These are phyloP conservation scores for Pyrgilauda ruficollis DNA, from an alignment of 2,113 vertebrate genomes.

Conservation along the genomic window DNA sequence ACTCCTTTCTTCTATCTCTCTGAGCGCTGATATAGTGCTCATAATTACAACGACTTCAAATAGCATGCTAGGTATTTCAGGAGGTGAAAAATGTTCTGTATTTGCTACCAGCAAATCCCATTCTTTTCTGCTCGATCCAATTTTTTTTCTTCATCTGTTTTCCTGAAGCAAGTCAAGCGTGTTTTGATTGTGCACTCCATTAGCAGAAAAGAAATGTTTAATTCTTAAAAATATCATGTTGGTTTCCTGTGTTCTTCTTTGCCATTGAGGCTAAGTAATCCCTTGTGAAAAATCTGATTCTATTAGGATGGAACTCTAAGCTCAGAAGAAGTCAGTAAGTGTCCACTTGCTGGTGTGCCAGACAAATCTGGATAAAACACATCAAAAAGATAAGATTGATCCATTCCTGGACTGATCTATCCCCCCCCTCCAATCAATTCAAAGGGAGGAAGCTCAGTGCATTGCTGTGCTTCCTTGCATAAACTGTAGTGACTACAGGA, in stretches of 20 bases:
- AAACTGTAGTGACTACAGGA: neutral
- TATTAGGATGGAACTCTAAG: neutral
- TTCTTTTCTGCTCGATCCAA: neutral
- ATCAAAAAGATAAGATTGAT: neutral
- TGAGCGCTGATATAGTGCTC: neutral
- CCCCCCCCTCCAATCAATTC: neutral
- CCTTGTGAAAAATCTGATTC: neutral
- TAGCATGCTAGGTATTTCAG: neutral
- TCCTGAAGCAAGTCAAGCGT: neutral
- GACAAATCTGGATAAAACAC: constrained; percentile 1
- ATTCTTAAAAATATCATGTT: neutral
- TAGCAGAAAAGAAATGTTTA: neutral
- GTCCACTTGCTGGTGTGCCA: neutral
- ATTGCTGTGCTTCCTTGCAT: neutral
- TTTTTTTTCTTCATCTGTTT: neutral
- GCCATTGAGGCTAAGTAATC: neutral
- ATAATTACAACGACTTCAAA: neutral
- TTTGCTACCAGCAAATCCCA: neutral
- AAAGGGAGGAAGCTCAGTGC: neutral
- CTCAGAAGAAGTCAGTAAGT: neutral
- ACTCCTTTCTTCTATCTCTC: neutral
- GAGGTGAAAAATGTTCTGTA: neutral
- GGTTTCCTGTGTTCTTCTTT: neutral
- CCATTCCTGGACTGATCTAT: neutral
- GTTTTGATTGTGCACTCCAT: neutral